Evolutionary conservation across 2,113 vertebrate genomes (phyloP).

Genomic region (Herpetotheres cachinnans): DNA sequence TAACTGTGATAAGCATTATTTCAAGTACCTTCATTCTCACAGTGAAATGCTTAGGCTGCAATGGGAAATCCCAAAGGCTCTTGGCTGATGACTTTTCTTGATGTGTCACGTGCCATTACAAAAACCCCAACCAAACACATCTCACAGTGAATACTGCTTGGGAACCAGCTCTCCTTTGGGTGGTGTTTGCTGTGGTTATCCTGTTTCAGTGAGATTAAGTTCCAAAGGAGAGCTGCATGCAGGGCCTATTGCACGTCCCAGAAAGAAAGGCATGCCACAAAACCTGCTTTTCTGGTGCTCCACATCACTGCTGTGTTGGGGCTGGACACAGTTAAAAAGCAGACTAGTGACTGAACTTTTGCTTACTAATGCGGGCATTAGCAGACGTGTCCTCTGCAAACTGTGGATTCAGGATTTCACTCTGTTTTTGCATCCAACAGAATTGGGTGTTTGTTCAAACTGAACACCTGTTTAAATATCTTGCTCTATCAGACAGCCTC

Average conservation of each 20-base stretch:
- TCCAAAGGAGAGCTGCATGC: background rate
- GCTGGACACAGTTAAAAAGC: background rate
- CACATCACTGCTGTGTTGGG: background rate
- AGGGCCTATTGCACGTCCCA: background rate
- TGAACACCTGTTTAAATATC: constrained; percentile 15
- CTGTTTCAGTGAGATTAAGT: background rate
- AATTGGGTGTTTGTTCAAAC: background rate
- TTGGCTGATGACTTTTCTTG: background rate
- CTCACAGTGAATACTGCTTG: background rate
- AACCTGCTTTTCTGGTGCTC: constrained; percentile 29
- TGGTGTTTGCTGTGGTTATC: background rate
- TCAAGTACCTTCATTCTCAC: background rate
- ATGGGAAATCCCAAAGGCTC: background rate
- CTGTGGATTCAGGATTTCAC: background rate
- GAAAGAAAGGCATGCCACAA: background rate
- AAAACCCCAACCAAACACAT: background rate
- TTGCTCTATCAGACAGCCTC: background rate
- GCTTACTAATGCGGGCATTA: fast-evolving
- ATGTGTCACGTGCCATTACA: background rate
- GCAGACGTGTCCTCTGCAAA: background rate
- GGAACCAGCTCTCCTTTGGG: background rate
- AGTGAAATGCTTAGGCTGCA: background rate
- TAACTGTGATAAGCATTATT: background rate
- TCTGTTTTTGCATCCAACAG: background rate
- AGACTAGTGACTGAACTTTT: background rate